Base-by-base conservation (phyloP, 2,113 vertebrate genomes). In the Galeopterus variegatus region DNA sequence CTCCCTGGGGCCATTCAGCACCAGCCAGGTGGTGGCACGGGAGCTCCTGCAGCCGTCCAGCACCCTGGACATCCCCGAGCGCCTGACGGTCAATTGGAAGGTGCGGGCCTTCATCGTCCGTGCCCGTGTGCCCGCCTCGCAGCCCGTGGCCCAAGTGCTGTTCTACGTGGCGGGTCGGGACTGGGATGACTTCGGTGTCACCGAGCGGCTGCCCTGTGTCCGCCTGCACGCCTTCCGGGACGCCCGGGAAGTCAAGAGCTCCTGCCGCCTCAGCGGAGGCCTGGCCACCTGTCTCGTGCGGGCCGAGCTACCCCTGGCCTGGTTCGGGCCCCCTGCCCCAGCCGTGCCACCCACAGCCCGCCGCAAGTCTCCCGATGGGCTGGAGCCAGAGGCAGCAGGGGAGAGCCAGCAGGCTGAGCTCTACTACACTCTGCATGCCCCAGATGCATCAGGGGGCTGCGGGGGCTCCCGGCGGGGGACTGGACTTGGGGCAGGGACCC, bases 51-150 rank as follows among this genome's bases (percentile, higher is more conserved):
- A 99, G 98, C 99, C 99, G 0, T 98, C 99, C 79, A 99, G 99
- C 98, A 99, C 99, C 4, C 97, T 99, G 98, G 99, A 99, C 97
- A 99, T 99, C 56, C 99, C 99, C 0, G 99, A 99, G 89, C 99
- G 99, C 96, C 98, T 99, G 96, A 99, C 99, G 0, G 99, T 99
- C 98, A 99, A 99, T 99, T 99, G 99, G 99, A 99, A 99, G 97
- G 99, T 99, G 45, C 99, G 99, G n/a, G 99, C 99, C 72, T 99
- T 99, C 98, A 99, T 99, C 50, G 99, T 99, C 24, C 99, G 99
- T 64, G 97, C 99, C 0, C 99, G 99, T 56, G 99, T 99, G 94
- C 99, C 99, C 81, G 99, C 99, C 98, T 99, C 96, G 97, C 99
- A 99, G 98, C 99, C 99, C 0, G 97, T 99, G 28, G 99, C 99